Evolutionary conservation across 2,113 vertebrate species (phyloP).

Genomic region (Barbus barbus): DNA sequence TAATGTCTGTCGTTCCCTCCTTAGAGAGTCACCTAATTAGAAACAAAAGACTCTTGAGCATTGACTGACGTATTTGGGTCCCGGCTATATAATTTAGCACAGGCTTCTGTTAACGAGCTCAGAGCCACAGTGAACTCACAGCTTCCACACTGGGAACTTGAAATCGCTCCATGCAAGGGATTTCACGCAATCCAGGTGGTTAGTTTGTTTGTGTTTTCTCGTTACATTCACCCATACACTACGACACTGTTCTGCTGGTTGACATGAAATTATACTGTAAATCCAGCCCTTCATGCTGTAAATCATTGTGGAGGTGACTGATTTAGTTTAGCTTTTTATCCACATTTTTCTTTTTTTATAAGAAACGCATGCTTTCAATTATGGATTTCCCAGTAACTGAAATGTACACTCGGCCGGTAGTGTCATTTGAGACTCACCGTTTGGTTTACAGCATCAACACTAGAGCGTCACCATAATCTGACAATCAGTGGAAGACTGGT

Average conservation of each 20-base stretch:
- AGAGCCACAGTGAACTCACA: neutral
- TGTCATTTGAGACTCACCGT: conserved; percentile 2
- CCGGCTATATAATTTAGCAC: conserved; percentile 25
- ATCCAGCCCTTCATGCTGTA: neutral
- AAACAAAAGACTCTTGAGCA: conserved; percentile 21
- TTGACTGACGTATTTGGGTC: conserved; percentile 38
- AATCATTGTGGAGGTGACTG: neutral
- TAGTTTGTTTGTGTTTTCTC: neutral
- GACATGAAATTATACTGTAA: neutral
- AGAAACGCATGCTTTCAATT: neutral
- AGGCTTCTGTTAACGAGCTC: conserved; percentile 37
- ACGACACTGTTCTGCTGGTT: neutral
- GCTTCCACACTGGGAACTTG: neutral
- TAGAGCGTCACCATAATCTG: conserved; percentile 7
- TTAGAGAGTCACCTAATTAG: conserved; percentile 16
- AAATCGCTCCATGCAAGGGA: neutral
- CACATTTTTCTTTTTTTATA: too few species aligned
- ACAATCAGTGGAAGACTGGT: conserved; percentile 29
- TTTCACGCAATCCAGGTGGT: neutral
- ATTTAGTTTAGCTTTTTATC: too few species aligned
- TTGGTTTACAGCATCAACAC: conserved; percentile 30
- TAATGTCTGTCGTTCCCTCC: neutral
- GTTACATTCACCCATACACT: neutral
- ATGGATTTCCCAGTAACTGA: neutral
- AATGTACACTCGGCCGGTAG: neutral